phyloP scores from a whole-genome alignment of 2,113 vertebrate species.

The Xenus cinereus region DNA sequence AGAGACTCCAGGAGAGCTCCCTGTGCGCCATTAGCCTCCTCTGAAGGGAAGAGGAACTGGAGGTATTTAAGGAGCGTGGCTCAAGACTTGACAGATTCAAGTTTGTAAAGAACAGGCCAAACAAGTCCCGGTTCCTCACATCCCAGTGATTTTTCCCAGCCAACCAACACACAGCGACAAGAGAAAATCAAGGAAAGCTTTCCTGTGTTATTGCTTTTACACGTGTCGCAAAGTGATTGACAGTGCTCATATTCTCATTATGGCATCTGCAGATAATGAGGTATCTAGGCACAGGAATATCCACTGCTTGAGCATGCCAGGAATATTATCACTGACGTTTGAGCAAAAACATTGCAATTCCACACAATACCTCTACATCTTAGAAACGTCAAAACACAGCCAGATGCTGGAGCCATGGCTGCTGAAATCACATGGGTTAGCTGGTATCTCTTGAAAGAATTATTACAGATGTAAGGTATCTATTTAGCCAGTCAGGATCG shows the following conservation, averaged over 20 bases:
- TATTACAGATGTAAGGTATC: slow-evolving; percentile 46
- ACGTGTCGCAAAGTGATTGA: slow-evolving; percentile 69
- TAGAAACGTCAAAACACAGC: slow-evolving; percentile 73
- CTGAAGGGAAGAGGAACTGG: neutral
- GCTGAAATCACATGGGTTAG: slow-evolving; percentile 62
- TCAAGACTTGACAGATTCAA: neutral
- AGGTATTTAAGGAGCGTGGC: neutral
- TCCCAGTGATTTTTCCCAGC: neutral
- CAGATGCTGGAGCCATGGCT: slow-evolving; percentile 70
- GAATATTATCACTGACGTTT: slow-evolving; percentile 73
- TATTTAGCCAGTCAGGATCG: slow-evolving; percentile 56
- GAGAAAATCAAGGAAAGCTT: slow-evolving; percentile 61
- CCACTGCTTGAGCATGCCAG: slow-evolving; percentile 72
- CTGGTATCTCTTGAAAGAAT: slow-evolving; percentile 51
- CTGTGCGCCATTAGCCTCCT: neutral
- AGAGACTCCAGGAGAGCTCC: neutral
- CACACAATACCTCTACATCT: slow-evolving; percentile 72
- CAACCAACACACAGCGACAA: neutral
- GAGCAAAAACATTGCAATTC: slow-evolving; percentile 70
- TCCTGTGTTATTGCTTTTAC: slow-evolving; percentile 40
- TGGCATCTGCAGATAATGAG: slow-evolving; percentile 76
- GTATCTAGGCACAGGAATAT: slow-evolving; percentile 68
- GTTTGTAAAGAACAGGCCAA: neutral
- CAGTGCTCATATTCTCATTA: slow-evolving; percentile 72
- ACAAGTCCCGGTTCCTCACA: neutral